Evolutionary conservation across 2,113 vertebrate genomes (phyloP).

Genomic region (Donacobius atricapilla): DNA sequence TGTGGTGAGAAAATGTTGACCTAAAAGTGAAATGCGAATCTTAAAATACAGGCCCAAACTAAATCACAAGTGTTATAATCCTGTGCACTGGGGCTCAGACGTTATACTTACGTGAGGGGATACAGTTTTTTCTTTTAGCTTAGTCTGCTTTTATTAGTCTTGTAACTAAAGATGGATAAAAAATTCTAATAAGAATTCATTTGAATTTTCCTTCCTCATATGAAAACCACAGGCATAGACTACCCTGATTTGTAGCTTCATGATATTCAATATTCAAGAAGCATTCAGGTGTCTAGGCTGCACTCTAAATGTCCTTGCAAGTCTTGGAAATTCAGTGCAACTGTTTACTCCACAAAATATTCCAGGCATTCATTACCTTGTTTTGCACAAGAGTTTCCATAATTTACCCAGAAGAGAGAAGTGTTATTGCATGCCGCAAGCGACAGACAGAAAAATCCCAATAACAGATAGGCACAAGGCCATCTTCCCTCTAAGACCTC

Average conservation of each 20-base stretch:
- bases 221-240: not conserved
- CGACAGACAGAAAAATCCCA: not conserved
- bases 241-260: not conserved
- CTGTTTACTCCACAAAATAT: not conserved
- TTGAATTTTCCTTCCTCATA: not conserved
- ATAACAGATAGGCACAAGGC: accelerated
- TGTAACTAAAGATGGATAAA: not conserved
- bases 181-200: not conserved
- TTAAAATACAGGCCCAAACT: not conserved
- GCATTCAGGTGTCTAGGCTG: not conserved
- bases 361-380: not conserved
- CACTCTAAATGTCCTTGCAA: not conserved
- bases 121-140: not conserved
- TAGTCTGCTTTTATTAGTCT: not conserved
- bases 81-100: not conserved
- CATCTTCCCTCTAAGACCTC: not conserved
- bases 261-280: not conserved
- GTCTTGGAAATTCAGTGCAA: not conserved
- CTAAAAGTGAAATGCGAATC: not conserved
- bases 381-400: not conserved
- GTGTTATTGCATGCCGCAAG: not conserved
- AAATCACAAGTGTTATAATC: not conserved
- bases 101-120: not conserved
- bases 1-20: not conserved
- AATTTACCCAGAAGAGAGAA: not conserved